Conservation (phyloP, 2,888 invertebrate genomes). For the Cerastis rubricosa region DNA sequence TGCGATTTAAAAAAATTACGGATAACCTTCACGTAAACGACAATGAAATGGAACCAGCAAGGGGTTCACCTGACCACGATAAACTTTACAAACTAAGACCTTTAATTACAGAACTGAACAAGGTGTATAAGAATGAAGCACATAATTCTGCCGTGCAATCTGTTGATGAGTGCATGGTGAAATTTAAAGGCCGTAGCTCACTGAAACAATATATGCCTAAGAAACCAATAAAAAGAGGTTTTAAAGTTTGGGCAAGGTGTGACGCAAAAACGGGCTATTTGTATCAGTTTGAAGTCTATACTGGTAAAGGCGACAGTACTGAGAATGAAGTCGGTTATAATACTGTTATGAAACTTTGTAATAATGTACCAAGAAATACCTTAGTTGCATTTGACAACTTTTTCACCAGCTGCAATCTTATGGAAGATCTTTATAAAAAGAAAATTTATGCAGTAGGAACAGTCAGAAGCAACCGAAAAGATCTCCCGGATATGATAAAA, state of each 20-base stretch:
- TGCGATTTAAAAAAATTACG: too few relatives aligned
- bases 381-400: constrained; percentile 30
- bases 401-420: constrained; percentile 26
- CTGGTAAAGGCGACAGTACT: constrained; percentile 21
- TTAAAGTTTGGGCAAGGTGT: constrained; percentile 24
- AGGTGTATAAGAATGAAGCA: too few relatives aligned
- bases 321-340: constrained; percentile 5
- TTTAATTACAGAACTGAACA: too few relatives aligned
- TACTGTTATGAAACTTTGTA: not conserved
- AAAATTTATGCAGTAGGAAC: constrained; percentile 35
- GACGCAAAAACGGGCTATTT: constrained; percentile 26
- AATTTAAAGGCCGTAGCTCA: too few relatives aligned
- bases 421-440: constrained; percentile 25
- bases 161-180: too few relatives aligned
- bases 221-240: too few relatives aligned
- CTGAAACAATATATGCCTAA: too few relatives aligned
- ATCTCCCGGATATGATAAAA: constrained; percentile 29
- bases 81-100: too few relatives aligned
- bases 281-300: constrained; percentile 10
- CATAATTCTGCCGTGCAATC: too few relatives aligned
- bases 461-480: constrained; percentile 37
- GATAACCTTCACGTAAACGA: too few relatives aligned
- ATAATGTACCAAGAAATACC: not conserved
- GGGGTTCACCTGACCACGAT: too few relatives aligned
- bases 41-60: too few relatives aligned